Evolutionary conservation across 2,113 vertebrate species (phyloP).

Genomic region (Nesoenas mayeri): DNA sequence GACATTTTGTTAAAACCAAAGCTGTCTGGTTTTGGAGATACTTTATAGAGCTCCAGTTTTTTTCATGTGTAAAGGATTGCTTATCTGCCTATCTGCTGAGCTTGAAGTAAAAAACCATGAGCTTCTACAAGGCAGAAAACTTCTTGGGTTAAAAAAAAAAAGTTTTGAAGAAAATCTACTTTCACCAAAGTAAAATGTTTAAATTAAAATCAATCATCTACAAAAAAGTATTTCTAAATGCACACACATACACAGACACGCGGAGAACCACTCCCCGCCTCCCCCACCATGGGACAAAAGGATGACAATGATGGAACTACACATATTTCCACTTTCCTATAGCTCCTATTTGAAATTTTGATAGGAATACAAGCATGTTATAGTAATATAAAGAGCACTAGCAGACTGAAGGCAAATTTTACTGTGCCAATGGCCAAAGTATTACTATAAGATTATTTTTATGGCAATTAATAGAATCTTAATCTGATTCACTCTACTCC

Average conservation of each 20-base stretch:
- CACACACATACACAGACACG: neutral
- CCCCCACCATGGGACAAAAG: fast-evolving
- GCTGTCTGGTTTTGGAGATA: neutral
- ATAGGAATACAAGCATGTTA: neutral
- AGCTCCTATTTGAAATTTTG: neutral
- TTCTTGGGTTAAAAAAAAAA: neutral
- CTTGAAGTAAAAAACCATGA: neutral
- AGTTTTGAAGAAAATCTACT: neutral
- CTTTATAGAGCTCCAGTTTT: neutral
- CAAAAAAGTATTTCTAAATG: neutral
- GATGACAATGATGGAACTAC: neutral
- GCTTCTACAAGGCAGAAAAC: neutral
- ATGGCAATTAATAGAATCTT: neutral
- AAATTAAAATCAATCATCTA: neutral
- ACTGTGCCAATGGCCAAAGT: neutral
- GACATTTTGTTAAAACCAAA: slow-evolving; percentile 33
- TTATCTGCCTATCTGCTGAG: neutral
- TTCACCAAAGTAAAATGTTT: neutral
- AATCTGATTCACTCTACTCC: neutral
- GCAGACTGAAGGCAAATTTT: neutral
- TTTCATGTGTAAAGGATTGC: neutral
- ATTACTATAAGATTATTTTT: neutral
- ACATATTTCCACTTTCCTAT: neutral
- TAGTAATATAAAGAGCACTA: neutral
- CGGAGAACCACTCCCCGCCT: neutral